These are phyloP conservation scores for Pogonus chalceus DNA, from an alignment of 1,140 invertebrate genomes.

Conservation along the genomic window DNA sequence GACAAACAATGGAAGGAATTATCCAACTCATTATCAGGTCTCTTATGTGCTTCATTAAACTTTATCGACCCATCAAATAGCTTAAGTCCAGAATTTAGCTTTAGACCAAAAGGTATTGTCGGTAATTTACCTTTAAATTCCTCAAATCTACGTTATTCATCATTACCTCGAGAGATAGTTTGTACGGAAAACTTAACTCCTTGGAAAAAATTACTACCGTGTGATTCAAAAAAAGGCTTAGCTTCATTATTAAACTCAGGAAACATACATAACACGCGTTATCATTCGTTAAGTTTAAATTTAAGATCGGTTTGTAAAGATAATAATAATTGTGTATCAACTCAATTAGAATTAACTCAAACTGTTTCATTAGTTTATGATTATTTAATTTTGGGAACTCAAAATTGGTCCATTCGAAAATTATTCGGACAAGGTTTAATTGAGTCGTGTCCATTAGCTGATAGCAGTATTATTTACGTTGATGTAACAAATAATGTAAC, in stretches of 20 bases:
- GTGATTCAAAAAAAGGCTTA: conserved; percentile 76
- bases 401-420: conserved; percentile 77
- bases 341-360: conserved; percentile 68
- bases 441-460: conserved; percentile 68
- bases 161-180: conserved; percentile 87
- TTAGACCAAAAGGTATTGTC: conserved; percentile 64
- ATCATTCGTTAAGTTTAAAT: conserved; percentile 84
- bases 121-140: conserved; percentile 40
- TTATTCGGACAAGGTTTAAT: conserved; percentile 76
- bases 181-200: conserved; percentile 98
- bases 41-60: conserved; percentile 93
- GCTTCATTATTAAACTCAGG: conserved; percentile 82
- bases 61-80: conserved; percentile 87
- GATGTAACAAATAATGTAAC: conserved; percentile 60
- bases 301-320: conserved; percentile 66
- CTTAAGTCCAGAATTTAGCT: conserved; percentile 69
- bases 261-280: conserved; percentile 85
- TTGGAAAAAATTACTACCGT: conserved; percentile 94
- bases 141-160: conserved; percentile 67
- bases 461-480: conserved; percentile 68
- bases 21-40: conserved; percentile 80
- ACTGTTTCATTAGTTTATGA: conserved; percentile 82
- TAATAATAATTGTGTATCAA: conserved; percentile 47
- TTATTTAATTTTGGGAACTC: conserved; percentile 46
- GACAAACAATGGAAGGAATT: conserved; percentile 79